Base-by-base conservation (phyloP, 1,140 invertebrate genomes). In the Scaptomyza graminum region DNA sequence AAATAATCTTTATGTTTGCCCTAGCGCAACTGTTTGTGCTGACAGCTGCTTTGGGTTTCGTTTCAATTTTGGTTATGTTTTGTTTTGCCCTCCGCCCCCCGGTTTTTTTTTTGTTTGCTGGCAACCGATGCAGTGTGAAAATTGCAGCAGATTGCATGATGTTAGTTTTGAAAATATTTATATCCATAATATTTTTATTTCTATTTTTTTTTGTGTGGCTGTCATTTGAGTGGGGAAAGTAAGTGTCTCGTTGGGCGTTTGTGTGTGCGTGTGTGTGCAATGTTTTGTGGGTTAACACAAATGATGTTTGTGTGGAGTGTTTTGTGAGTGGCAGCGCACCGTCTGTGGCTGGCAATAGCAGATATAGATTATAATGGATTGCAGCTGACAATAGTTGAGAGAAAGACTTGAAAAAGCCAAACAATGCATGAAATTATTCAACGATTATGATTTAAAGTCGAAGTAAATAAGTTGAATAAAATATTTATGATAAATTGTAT, bases 1-100 rank as follows among this genome's bases (percentile, higher is more conserved):
- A 62, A 56, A 82, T 87, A 87, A 87, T 87, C 82, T 88, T 87
- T 69, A 75, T 87, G 82, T 85, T 77, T 84, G 80, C 81, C 87
- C 76, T 75, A n/a, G 18, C 18, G 82, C 82, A 87, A 87, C 82
- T 87, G 82, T 87, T 85, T 78, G 82, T 66, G 66, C 82, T 85
- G 82, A 85, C 82, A 87, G 82, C 72, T 75, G 60, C 61, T 70
- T 49, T 55, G 51, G 31, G 39, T 11, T 50, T 28, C n/a, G 25
- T 22, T 34, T 55, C 43, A 46, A 41, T 41, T 67, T 43, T 51
- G 73, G 41, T 60, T 68, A 55, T 54, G 54, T 63, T 70, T 69
- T 51, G 52, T 60, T 51, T 44, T 51, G 8, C 34, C 49, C 51
- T 12, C 3, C 34, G 31, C n/a, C 13, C n/a, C n/a, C 22, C 13